These are phyloP conservation scores for Holocentrus rufus DNA, from an alignment of 2,797 vertebrate species.

Conservation along the genomic window DNA sequence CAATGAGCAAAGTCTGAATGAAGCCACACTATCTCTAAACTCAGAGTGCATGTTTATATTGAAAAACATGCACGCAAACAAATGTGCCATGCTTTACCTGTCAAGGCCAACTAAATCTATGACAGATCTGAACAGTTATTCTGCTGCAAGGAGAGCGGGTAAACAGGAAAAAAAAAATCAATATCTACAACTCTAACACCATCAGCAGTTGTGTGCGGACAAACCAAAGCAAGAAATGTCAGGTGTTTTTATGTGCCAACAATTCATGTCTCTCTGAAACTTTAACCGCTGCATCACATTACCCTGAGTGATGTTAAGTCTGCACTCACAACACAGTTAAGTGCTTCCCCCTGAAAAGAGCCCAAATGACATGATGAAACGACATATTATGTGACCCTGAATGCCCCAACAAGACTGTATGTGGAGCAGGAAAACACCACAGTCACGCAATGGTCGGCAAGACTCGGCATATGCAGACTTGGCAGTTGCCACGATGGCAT, in stretches of 20 bases:
- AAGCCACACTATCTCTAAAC: background rate
- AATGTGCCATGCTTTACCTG: background rate
- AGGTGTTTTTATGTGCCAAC: background rate
- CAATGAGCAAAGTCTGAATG: background rate
- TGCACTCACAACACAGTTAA: background rate
- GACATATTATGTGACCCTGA: conserved; percentile 15
- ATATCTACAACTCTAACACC: background rate
- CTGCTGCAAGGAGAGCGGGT: conserved; percentile 3
- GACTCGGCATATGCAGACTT: conserved; percentile 31
- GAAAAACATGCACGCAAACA: conserved; percentile 2
- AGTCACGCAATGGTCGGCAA: conserved; percentile 25
- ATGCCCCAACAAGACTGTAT: conserved; percentile 4
- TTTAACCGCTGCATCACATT: background rate
- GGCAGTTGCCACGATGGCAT: conserved; percentile 38
- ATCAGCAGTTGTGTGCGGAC: too few relatives aligned
- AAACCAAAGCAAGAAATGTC: too few relatives aligned
- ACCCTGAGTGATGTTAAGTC: background rate
- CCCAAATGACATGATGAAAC: background rate
- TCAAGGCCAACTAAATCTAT: conserved; percentile 23
- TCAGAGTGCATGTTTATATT: background rate
- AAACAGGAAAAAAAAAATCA: background rate
- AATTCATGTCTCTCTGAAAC: conserved; percentile 1
- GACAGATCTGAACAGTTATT: conserved; percentile 35
- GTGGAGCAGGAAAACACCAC: conserved; percentile 15
- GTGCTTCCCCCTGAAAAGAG: background rate